Base-by-base conservation (phyloP, 2,888 invertebrate species). In the Carcina quercana region DNA sequence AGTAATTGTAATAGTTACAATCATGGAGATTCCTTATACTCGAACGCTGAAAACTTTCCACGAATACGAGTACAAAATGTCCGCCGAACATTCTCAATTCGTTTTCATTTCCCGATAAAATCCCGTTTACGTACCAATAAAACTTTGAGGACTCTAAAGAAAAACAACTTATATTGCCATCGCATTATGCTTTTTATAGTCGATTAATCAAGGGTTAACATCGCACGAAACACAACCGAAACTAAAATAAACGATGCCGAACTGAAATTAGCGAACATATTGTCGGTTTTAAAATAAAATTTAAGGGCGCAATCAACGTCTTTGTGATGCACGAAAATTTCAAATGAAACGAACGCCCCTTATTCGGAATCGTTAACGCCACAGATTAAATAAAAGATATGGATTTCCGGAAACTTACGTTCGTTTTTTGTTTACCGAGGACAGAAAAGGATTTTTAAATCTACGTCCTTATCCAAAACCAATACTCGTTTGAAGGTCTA, bases 211-310 rank as follows among this genome's bases (percentile, higher is more conserved):
- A 62, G 57, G 53, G 44, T 44, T 55, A 64, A 59, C 50, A 59
- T 61, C 43, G 53, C 42, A 42, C 55, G 57, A 53, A 55, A 47
- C 50, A 52, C 45, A 45, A 41, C 47, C 47, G 47, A 46, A 58
- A 58, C 54, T 52, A 57, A 72, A 70, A 70, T 66, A 63, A 65
- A 61, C 58, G 45, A 54, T 35, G 37, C 37, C 15, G 24, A n/a
- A n/a, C 45, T 50, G 49, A 53, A 56, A 61, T 65, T 54, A 55
- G 45, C 49, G 54, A 58, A 59, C 72, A 65, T 67, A 71, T 59
- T 71, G 74, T 71, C 62, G 68, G 71, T 67, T 72, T 73, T 58
- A 67, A 69, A 78, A 76, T 72, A 71, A 75, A 74, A 73, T 66
- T 71, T 75, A 71, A 79, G 67, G 61, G 62, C 47, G 73, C 63